phyloP scores from a whole-genome alignment of 2,113 vertebrate genomes.

The Sorex fumeus region DNA sequence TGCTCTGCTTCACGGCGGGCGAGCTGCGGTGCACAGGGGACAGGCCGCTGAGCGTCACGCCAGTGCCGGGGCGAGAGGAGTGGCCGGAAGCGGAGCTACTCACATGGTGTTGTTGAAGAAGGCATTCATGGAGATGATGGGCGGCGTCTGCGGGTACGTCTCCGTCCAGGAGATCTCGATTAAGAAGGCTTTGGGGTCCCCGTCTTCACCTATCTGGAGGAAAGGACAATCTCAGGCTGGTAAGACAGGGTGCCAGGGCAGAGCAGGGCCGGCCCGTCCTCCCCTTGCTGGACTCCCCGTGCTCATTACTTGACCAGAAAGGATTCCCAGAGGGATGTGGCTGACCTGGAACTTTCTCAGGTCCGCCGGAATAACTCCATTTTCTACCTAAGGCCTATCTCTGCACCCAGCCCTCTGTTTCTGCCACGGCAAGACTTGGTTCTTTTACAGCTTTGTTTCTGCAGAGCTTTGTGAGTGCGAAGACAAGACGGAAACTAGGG shows the following conservation, averaged over 20 bases:
- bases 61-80: neutral
- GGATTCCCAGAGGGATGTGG: neutral
- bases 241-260: constrained; percentile 35
- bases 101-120: constrained; percentile 99
- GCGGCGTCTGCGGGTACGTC: constrained; percentile 95
- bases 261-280: neutral
- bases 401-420: neutral
- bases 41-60: neutral
- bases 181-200: constrained; percentile 95
- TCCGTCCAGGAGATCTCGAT: constrained; percentile 97
- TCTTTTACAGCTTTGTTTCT: neutral
- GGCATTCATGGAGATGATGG: constrained; percentile 94
- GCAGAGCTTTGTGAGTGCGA: neutral
- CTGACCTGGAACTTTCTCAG: neutral
- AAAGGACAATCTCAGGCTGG: constrained; percentile 69
- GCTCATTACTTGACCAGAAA: neutral
- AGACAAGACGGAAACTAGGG: neutral
- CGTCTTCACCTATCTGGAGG: constrained; percentile 94
- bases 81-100: constrained; percentile 74
- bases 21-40: constrained; percentile 87
- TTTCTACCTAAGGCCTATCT: neutral
- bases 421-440: neutral
- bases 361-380: neutral
- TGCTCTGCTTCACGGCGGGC: constrained; percentile 92
- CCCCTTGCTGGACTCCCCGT: neutral